Base-by-base conservation (phyloP, 2,888 invertebrate species). In the Adelphocoris suturalis region DNA sequence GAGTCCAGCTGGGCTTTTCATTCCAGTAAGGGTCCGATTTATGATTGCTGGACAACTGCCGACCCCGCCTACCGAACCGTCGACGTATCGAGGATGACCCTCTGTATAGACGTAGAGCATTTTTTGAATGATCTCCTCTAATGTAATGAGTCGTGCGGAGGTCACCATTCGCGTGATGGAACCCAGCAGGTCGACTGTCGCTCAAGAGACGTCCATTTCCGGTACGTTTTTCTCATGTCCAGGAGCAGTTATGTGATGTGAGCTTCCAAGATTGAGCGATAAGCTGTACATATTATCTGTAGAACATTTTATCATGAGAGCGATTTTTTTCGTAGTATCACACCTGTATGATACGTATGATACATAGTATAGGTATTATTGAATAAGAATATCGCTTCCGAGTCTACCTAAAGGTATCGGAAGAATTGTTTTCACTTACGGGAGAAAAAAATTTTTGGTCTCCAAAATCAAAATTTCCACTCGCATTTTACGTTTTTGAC, bases 161-260 rank as follows among this genome's bases (percentile, higher is more conserved):
- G 68, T 27, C 23, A 27, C 68, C 19, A 23, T 27, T 68, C 27
- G 68, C 68, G 68, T 68, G 68, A 68, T 68, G 68, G 12, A n/a
- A n/a, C 68, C 23, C 68, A 23, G 68, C 68, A 23, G 68, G 68
- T 68, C 23, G 27, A 68, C 68, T 68, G 23, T 68, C 68, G 68
- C 23, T 68, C 27, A 23, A 68, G 19, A 19, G 68, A 68, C 27
- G 68, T 23, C 68, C 68, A 68, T 68, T 68, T 23, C 68, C 27
- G 68, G 19, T 14, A n/a, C 57, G 57, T 52, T 52, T 61, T 19
- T 61, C 19, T 19, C 61, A 61, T 61, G 61, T 68, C 68, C 68
- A 5, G 57, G n/a, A 16, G n/a, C 16, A 57, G 16, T 57, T n/a
- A n/a, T 57, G 7, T 55, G 57, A 16, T 57, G n/a, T 7, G 37